A percentile compares a stretch with the other conserved stretches of the same genome.
Evolutionary conservation across 2,888 invertebrate genomes (phyloP).

Genomic region (Drosophila quasianomalipes): DNA sequence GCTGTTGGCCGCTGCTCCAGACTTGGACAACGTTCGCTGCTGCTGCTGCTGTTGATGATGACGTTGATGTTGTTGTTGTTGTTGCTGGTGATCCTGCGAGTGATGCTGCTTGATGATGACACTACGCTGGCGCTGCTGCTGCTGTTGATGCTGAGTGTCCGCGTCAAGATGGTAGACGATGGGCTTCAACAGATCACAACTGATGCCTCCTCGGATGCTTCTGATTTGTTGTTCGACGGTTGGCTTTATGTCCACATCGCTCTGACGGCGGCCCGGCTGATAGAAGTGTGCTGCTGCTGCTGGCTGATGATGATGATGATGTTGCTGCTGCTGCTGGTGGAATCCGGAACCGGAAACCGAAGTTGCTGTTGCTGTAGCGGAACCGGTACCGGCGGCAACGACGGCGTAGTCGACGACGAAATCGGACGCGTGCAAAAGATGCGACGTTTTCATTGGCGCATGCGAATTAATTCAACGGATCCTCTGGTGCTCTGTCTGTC

Average conservation of each 20-base stretch:
- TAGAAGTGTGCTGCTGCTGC: not conserved
- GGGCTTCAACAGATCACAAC: constrained; percentile 43
- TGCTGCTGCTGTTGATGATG: constrained; percentile 48
- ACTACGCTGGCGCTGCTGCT: constrained; percentile 54
- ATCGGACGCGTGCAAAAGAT: constrained; percentile 79
- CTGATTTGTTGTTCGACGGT: constrained; percentile 46
- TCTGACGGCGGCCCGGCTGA: constrained; percentile 18
- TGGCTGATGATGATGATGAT: constrained; percentile 31
- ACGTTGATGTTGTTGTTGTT: constrained; percentile 30
- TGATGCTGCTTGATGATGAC: constrained; percentile 48
- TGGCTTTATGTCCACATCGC: constrained; percentile 55
- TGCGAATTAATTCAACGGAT: constrained; percentile 68
- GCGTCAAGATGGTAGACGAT: constrained; percentile 64
- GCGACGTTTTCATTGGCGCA: constrained; percentile 84
- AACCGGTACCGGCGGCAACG: constrained; percentile 59
- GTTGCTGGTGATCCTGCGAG: constrained; percentile 48
- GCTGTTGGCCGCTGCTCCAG: constrained; percentile 58
- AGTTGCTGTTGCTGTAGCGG: constrained; percentile 8
- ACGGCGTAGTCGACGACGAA: constrained; percentile 84
- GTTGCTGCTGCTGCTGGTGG: constrained; percentile 28
- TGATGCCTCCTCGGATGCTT: constrained; percentile 56
- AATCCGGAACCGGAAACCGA: constrained; percentile 20
- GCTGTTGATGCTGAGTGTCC: constrained; percentile 42
- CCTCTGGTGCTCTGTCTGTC: constrained; percentile 51
- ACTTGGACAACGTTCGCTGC: constrained; percentile 46